A percentile compares a stretch with the other conserved stretches of the same genome.
Conservation (phyloP, 2,888 invertebrate species). For the Parapristionchus giblindavisi region DNA sequence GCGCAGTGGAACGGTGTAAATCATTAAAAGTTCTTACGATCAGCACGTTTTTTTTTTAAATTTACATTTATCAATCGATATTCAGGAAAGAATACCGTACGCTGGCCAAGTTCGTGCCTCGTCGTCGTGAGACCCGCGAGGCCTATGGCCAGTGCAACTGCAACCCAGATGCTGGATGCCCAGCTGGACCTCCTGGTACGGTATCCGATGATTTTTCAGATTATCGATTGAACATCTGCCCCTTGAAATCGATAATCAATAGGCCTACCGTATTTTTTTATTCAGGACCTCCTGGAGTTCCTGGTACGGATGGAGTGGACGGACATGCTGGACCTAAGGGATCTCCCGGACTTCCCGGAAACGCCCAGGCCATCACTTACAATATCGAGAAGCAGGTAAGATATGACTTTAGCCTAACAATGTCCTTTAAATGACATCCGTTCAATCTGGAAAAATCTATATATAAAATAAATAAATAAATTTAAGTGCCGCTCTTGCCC, state of each 20-base stretch:
- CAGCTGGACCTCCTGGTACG: conserved; percentile 33
- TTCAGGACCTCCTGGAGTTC: conserved; percentile 32
- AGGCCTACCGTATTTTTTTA: background rate
- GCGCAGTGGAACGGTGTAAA: too few species aligned
- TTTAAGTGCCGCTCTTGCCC: background rate
- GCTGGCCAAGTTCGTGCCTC: background rate
- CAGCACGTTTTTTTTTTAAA: background rate
- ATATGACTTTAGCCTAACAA: conserved; percentile 26
- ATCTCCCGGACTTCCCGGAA: conserved; percentile 41
- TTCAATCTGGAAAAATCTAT: background rate
- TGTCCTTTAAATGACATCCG: background rate
- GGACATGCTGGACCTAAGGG: conserved; percentile 58
- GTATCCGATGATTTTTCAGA: background rate
- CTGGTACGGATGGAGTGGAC: conserved; percentile 58
- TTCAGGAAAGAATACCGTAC: conserved; percentile 24
- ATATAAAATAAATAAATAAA: background rate
- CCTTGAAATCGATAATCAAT: background rate
- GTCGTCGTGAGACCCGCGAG: conserved; percentile 32
- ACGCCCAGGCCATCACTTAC: conserved; percentile 9
- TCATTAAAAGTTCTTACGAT: background rate
- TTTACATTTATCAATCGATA: background rate
- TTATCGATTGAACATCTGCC: background rate
- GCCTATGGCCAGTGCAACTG: conserved; percentile 38
- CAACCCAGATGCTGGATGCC: conserved; percentile 30
- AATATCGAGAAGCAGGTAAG: background rate